A percentile compares a stretch with the other conserved stretches of the same genome.
phyloP scores from a whole-genome alignment of 2,113 vertebrate species.

The Lycaon pictus region DNA sequence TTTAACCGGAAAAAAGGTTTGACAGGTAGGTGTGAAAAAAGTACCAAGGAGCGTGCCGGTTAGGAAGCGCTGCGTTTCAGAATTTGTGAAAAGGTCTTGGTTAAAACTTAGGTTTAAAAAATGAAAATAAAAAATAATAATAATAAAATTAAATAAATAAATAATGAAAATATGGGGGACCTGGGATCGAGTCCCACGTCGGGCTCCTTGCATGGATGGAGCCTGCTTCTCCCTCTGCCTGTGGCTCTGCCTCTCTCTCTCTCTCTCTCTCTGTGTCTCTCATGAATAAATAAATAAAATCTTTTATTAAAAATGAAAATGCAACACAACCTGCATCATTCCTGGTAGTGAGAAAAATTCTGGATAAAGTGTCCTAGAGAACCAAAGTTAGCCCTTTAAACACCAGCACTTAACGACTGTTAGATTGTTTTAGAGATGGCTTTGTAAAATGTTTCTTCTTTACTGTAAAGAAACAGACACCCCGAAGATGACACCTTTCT shows the following conservation, averaged over 20 bases:
- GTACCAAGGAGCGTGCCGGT: neutral
- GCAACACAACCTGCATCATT: neutral
- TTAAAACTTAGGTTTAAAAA: conserved; percentile 22
- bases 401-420: neutral
- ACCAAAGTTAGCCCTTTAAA: neutral
- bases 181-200: too few relatives aligned
- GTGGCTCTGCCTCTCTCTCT: too few relatives aligned
- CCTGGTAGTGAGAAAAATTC: neutral
- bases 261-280: too few relatives aligned
- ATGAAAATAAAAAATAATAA: neutral
- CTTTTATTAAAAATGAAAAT: neutral
- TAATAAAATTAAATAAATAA: too few relatives aligned
- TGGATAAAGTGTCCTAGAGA: neutral
- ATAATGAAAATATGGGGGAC: neutral
- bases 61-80: conserved; percentile 19
- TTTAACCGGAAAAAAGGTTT: neutral
- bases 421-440: neutral
- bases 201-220: too few relatives aligned
- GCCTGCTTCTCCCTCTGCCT: too few relatives aligned
- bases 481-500: neutral
- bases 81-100: neutral
- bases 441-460: neutral
- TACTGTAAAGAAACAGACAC: neutral
- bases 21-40: neutral
- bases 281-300: too few relatives aligned